These are phyloP conservation scores for Stegodyphus mimosarum DNA, from an alignment of 1,140 invertebrate species.

Conservation along the genomic window DNA sequence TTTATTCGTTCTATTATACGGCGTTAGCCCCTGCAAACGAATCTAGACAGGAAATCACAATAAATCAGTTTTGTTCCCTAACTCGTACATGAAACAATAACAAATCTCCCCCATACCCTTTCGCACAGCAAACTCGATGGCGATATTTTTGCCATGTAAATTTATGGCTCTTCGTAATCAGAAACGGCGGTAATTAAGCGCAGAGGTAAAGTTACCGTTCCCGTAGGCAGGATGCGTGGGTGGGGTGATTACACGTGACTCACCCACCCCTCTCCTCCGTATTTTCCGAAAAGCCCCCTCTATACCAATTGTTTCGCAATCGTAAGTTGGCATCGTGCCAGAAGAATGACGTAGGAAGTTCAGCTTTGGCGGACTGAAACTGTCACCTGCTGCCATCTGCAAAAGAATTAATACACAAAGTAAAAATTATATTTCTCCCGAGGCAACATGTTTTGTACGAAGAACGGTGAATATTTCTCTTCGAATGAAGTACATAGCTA, in stretches of 20 bases:
- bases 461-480: too few species aligned
- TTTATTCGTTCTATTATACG: too few species aligned
- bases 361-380: neutral
- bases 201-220: conserved; percentile 37
- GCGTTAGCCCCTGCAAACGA: too few species aligned
- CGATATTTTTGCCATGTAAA: conserved; percentile 47
- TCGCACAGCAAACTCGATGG: neutral
- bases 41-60: too few species aligned
- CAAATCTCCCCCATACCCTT: too few species aligned
- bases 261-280: conserved; percentile 11
- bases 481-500: too few species aligned
- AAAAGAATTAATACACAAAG: too few species aligned
- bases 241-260: conserved; percentile 35
- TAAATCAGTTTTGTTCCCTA: too few species aligned
- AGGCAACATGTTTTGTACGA: too few species aligned
- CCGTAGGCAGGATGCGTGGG: neutral
- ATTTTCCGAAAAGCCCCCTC: conserved; percentile 30
- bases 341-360: neutral
- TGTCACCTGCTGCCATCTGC: conserved; percentile 33
- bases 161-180: conserved; percentile 43
- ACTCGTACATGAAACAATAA: too few species aligned
- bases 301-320: conserved; percentile 43
- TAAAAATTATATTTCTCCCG: too few species aligned
- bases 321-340: conserved; percentile 27
- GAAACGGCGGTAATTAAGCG: conserved; percentile 48